Base-by-base conservation (phyloP, 2,888 invertebrate genomes). In the Candidula unifasciata region DNA sequence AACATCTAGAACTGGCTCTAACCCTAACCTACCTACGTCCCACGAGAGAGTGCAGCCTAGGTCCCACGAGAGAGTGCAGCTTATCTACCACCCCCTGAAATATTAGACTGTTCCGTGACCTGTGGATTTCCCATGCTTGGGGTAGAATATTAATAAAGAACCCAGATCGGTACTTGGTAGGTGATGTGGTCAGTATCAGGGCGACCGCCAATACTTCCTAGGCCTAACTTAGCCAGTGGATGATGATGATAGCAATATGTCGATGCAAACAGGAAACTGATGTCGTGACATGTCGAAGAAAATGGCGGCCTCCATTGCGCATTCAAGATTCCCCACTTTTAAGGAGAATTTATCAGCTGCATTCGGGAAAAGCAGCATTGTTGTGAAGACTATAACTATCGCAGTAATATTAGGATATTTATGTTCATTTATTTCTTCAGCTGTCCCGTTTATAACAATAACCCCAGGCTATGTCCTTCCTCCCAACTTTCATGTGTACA, bases 401-500 rank as follows among this genome's bases (percentile, higher is more conserved):
- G 96, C 97, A 84, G 97, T 98, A 82, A 95, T 97, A 80, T 95
- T 97, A 92, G 97, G 97, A 84, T 98, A 98, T 94, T 96, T 97
- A 89, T 94, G 98, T 85, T 97, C 98, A 24, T 98, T 96, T 94
- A 97, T 96, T 85, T 95, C 96, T 87, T 95, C 96, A 87, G 96
- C 96, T 91, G 97, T 97, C 69, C 89, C 89, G 0, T 89, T 90
- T 81, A 87, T 93, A 57, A 89, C 92, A 93, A 97, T 99, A 81
- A 98, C 97, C 87, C 98, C 98, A 89, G 98, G 98, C 85, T 97
- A 96, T 94, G 95, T 97, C 89, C 95, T 97, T 94, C 97, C 97
- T 90, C 96, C 96, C 44, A 94, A 94, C 84, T 97, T 97, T 94
- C 97, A 97, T 96, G 87, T 94, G 73, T 94, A 94, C 93, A 98